Conservation (phyloP, 2,113 vertebrate genomes). For the Rhinolophus ferrumequinum region DNA sequence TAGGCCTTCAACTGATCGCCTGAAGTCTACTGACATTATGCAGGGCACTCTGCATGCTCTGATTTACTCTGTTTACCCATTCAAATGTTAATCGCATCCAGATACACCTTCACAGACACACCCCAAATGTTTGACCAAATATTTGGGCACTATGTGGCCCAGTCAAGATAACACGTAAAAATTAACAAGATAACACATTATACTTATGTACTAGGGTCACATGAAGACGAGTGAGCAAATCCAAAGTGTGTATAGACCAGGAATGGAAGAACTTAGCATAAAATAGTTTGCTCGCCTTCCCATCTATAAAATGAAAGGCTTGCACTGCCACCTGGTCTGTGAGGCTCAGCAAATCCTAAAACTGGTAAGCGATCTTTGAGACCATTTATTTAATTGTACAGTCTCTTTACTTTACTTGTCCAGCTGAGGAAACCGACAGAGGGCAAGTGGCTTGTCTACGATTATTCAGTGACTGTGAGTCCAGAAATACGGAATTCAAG, state of each 20-base stretch:
- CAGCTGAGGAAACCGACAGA: neutral
- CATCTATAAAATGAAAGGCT: neutral
- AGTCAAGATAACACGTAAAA: neutral
- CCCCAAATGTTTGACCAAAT: neutral
- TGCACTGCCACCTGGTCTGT: neutral
- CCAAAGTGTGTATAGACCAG: conserved; percentile 15
- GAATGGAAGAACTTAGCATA: neutral
- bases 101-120: neutral
- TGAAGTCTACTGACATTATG: neutral
- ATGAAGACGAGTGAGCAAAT: neutral
- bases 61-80: conserved; percentile 2
- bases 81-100: conserved; percentile 10
- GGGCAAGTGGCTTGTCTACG: neutral
- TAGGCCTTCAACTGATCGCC: neutral
- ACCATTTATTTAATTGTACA: neutral
- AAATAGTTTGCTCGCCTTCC: neutral
- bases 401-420: neutral
- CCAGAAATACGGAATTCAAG: neutral
- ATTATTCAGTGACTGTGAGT: neutral
- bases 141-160: neutral
- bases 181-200: neutral
- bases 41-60: neutral
- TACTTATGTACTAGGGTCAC: neutral
- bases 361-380: neutral
- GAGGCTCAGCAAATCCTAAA: neutral